Base-by-base conservation (phyloP, 2,113 vertebrate genomes). In the Phainopepla nitens region DNA sequence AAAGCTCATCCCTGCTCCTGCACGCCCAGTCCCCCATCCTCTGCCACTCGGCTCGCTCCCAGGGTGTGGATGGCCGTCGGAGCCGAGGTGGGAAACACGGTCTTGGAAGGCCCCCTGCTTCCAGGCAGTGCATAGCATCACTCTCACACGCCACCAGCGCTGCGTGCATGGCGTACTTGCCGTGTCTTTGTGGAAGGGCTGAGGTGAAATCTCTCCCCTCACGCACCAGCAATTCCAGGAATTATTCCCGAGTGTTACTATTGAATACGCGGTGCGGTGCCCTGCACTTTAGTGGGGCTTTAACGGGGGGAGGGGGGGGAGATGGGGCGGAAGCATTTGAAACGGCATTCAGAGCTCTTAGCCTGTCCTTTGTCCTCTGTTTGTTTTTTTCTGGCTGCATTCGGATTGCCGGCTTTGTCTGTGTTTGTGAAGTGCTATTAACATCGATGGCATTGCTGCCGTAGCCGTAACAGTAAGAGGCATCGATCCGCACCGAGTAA, bases 51-150 rank as follows among this genome's bases (percentile, higher is more conserved):
- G 31, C 8, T 6, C 3, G 0, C 22, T 9, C 9, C 75, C 7
- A 3, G 84, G 73, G 82, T 41, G 87, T 72, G 72, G 81, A 88
- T 13, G 6, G 72, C 64, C 1, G 2, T 7, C 1, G 2, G 83
- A 94, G 73, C 70, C 1, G 44, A 92, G 53, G 39, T 75, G 82
- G 73, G 86, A 96, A 94, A 94, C 82, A 80, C 1, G 92, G 96
- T 96, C 75, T 95, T 96, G 96, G 96, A 94, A 95, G 96, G 96
- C 96, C 95, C 95, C 96, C 96, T 96, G 94, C 94, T 97, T 95
- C 96, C 95, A 51, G 70, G 88, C 92, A 29, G 94, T 1, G 70
- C 62, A 96, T 97, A 97, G 95, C 96, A 94, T 81, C 64, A 0
- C 72, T 88, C 82, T 69, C 68, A 7, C 68, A 35, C 16, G 62